Conservation (phyloP, 2,888 invertebrate species). For the Drosophila macrospina region DNA sequence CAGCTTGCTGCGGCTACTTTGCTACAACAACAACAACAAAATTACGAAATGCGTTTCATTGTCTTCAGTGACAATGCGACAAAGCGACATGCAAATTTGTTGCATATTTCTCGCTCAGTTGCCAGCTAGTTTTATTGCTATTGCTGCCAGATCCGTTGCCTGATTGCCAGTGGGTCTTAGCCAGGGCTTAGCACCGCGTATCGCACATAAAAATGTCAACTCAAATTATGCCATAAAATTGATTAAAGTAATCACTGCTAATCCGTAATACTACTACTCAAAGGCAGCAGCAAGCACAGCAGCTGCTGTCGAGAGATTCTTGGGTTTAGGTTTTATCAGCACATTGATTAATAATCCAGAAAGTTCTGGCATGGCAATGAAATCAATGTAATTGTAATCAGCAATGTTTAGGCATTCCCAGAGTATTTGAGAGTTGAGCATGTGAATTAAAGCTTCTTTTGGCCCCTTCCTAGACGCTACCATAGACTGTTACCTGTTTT, state of each 20-base stretch:
- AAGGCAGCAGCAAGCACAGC: conserved; percentile 18
- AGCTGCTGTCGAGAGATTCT: too few species aligned
- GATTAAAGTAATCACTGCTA: conserved; percentile 56
- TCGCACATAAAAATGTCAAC: conserved; percentile 58
- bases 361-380: too few species aligned
- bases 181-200: conserved; percentile 45
- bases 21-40: conserved; percentile 35
- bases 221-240: conserved; percentile 74
- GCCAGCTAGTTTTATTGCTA: conserved; percentile 50
- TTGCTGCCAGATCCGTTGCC: conserved; percentile 53
- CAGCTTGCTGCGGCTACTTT: conserved; percentile 52
- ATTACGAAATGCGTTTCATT: conserved; percentile 70
- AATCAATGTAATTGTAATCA: too few species aligned
- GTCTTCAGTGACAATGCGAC: conserved; percentile 54
- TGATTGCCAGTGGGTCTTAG: conserved; percentile 57
- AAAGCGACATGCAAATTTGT: conserved; percentile 55
- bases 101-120: conserved; percentile 21
- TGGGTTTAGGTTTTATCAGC: too few species aligned
- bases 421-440: conserved; percentile 2
- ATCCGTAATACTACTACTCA: conserved; percentile 47
- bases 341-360: too few species aligned
- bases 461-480: conserved; percentile 37
- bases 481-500: conserved; percentile 45
- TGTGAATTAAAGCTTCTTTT: too few species aligned
- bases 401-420: too few species aligned